Evolutionary conservation across 2,888 invertebrate genomes (phyloP).

Genomic region (Trissonchulus latispiculum): DNA sequence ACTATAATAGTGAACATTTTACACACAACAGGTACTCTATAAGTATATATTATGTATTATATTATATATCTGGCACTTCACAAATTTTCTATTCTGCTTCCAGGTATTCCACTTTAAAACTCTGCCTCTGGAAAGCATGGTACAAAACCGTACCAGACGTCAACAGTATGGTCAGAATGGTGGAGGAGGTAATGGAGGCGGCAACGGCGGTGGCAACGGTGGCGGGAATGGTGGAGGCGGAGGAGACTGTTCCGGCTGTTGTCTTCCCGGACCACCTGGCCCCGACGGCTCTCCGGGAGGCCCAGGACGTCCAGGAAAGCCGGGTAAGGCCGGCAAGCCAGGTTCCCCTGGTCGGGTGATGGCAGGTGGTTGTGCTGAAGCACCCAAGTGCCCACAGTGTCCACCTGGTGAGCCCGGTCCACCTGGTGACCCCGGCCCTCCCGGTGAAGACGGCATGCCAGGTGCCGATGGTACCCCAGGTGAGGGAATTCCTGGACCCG

Average conservation of each 20-base stretch:
- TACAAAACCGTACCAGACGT: not conserved
- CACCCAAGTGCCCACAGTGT: not conserved
- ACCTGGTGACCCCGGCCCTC: not conserved
- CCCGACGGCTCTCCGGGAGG: not conserved
- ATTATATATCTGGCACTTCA: no score
- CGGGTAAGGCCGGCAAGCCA: not conserved
- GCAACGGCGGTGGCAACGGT: no score
- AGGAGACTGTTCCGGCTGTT: not conserved
- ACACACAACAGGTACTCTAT: no score
- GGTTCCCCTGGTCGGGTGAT: not conserved
- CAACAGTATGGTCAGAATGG: no score
- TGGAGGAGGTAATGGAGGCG: no score
- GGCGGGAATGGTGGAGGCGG: no score
- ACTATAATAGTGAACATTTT: no score
- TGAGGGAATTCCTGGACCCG: not conserved
- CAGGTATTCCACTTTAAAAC: not conserved
- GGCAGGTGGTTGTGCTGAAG: not conserved
- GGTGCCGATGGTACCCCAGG: not conserved
- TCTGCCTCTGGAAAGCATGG: not conserved
- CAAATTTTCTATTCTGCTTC: no score
- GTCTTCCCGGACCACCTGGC: conserved; percentile 4
- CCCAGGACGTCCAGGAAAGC: conserved; percentile 13
- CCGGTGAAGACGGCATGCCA: not conserved
- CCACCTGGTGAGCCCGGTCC: not conserved
- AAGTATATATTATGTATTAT: no score